Base-by-base conservation (phyloP, 2,797 vertebrate genomes). In the Odontamblyopus rebecca region DNA sequence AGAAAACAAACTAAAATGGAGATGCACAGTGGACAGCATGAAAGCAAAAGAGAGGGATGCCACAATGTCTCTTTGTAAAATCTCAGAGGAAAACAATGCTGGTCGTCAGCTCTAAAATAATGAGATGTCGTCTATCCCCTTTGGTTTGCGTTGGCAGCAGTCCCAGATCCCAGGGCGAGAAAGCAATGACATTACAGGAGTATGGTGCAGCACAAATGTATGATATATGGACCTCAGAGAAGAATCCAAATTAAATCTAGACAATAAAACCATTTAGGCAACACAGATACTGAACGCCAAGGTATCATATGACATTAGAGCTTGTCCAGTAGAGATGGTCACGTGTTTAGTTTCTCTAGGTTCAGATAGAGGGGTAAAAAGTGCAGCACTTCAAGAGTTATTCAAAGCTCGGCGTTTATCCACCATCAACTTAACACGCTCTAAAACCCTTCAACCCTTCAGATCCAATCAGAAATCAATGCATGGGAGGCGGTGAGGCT, bases 81-180 rank as follows among this genome's bases (percentile, higher is more conserved):
- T 89, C 88, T 89, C 68, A 60, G 44, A 30, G 30, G 82, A 83
- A 72, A 86, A 89, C 77, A 84, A 84, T 91, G 85, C 88, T 65
- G 82, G 77, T 87, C 77, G 74, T 87, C 90, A 90, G 85, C 88
- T 79, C 67, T 81, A 84, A 89, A 89, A 84, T 88, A 88, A 86
- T 89, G 84, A 88, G 75, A 89, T 84, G 84, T 77, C 66, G 71
- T 64, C 73, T 70, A 69, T 68, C 76, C 73, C 72, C 73, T 72
- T 75, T 76, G 69, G 77, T 80, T 76, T 59, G 69, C 77, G 82
- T 86, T 89, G 85, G 86, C 84, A 85, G 82, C 69, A 72, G 57
- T 86, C 88, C 86, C 85, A 74, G 75, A 86, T 80, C 84, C 44
- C 61, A 59, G 70, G 75, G 78, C 79, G 74, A 81, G 70, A 72